phyloP scores from a whole-genome alignment of 2,888 invertebrate species.

The Heliconius cydno region DNA sequence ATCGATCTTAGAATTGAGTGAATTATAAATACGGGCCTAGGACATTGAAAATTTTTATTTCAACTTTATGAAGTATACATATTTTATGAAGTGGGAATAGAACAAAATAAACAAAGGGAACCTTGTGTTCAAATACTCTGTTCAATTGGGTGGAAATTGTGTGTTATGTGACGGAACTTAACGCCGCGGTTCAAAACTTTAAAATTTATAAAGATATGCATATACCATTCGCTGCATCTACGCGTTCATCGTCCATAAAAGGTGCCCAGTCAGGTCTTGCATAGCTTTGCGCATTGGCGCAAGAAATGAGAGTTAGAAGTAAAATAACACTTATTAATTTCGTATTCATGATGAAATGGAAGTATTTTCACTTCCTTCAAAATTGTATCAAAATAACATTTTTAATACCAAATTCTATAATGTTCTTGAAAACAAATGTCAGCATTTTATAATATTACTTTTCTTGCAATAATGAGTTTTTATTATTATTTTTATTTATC shows the following conservation, averaged over 20 bases:
- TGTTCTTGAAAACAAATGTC: not conserved
- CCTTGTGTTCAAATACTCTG: too few relatives aligned
- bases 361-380: not conserved
- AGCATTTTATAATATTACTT: not conserved
- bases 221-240: not conserved
- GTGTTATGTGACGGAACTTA: too few relatives aligned
- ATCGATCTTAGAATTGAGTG: too few relatives aligned
- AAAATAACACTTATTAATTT: slow-evolving; percentile 39
- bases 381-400: not conserved
- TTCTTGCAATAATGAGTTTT: not conserved
- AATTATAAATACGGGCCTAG: too few relatives aligned
- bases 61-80: too few relatives aligned
- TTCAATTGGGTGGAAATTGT: too few relatives aligned
- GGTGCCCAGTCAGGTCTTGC: slow-evolving; percentile 31
- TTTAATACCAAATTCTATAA: not conserved
- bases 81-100: too few relatives aligned
- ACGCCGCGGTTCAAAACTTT: not conserved
- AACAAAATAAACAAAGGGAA: too few relatives aligned
- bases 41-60: too few relatives aligned
- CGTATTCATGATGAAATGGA: slow-evolving; percentile 24
- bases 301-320: slow-evolving; percentile 1
- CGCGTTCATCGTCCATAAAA: slow-evolving; percentile 6
- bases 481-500: not conserved
- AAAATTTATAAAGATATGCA: not conserved
- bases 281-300: not conserved